Evolutionary conservation across 2,113 vertebrate genomes (phyloP).

Genomic region (Myotis yumanensis): DNA sequence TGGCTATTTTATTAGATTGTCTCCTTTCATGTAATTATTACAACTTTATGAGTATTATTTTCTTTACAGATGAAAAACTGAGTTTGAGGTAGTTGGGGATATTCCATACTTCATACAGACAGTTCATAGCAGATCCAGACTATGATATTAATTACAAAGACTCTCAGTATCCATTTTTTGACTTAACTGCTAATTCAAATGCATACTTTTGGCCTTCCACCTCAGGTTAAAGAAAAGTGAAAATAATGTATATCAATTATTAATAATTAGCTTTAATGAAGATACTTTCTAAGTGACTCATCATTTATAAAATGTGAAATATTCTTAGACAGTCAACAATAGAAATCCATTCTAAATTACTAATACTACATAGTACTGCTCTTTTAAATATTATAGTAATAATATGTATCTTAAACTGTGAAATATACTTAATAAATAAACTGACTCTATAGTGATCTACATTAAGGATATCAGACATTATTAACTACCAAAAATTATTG

Average conservation of each 20-base stretch:
- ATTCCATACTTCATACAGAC: background rate
- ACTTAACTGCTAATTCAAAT: background rate
- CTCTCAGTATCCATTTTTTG: background rate
- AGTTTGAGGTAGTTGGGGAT: background rate
- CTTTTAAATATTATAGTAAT: background rate
- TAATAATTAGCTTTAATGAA: background rate
- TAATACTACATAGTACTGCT: background rate
- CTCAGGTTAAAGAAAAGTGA: background rate
- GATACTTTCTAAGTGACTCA: background rate
- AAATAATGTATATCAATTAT: background rate
- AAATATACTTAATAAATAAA: background rate
- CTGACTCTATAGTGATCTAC: background rate
- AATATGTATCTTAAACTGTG: background rate
- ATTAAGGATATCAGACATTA: background rate
- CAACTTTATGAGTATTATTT: background rate
- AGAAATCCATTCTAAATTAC: background rate
- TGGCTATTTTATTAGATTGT: background rate
- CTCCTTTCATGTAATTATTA: background rate
- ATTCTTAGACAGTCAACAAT: background rate
- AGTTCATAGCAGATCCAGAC: background rate
- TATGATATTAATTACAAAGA: background rate
- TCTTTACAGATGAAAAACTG: background rate
- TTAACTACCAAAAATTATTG: conserved; percentile 8
- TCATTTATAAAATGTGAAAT: conserved; percentile 7
- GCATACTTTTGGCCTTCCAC: background rate